phyloP scores from a whole-genome alignment of 1,140 invertebrate genomes.

The Meloidogyne hapla region DNA sequence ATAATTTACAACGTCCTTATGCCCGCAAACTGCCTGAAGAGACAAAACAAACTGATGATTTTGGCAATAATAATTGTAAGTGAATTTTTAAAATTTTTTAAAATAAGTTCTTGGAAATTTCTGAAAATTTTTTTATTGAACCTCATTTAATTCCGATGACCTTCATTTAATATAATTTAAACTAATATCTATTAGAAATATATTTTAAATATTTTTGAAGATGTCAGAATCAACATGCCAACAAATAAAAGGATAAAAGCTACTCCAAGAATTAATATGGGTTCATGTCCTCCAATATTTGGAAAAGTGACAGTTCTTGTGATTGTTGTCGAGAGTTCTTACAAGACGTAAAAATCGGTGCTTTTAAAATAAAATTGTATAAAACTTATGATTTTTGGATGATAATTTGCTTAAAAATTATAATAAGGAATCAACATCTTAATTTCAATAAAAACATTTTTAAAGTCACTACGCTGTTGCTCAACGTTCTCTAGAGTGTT shows the following conservation, averaged over 20 bases:
- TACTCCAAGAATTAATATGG: conserved; percentile 44
- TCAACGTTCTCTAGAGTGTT: conserved; percentile 59
- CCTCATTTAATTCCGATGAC: too few species aligned
- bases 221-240: background rate
- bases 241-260: background rate
- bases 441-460: background rate
- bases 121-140: background rate
- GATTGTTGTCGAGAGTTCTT: conserved; percentile 45
- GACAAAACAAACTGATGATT: background rate
- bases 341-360: conserved; percentile 47
- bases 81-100: background rate
- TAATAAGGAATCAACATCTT: too few species aligned
- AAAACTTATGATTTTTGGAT: too few species aligned
- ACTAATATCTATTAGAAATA: background rate
- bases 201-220: too few species aligned
- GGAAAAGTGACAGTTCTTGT: conserved; percentile 52
- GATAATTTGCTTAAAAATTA: too few species aligned
- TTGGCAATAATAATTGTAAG: background rate
- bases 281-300: conserved; percentile 41
- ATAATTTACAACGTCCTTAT: background rate
- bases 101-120: background rate
- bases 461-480: conserved; percentile 57
- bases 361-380: conserved; percentile 8
- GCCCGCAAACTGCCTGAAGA: background rate
- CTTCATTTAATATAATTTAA: too few species aligned